A percentile compares a stretch with the other conserved stretches of the same genome.
phyloP scores from a whole-genome alignment of 1,140 invertebrate genomes.

The Pinna nobilis region DNA sequence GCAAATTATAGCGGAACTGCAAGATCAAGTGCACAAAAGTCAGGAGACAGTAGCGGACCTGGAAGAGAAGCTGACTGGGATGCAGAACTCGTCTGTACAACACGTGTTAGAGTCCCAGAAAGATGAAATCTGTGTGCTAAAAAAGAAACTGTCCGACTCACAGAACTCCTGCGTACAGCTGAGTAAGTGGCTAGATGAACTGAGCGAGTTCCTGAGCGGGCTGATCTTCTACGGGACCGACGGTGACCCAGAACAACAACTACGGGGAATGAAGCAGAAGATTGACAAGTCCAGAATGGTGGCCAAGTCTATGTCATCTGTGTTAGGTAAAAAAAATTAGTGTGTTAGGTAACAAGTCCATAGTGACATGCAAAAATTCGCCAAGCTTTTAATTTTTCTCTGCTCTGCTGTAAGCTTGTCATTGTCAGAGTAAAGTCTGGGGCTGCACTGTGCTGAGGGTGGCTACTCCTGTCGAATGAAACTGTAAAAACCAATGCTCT shows the following conservation, averaged over 20 bases:
- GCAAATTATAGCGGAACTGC: background rate
- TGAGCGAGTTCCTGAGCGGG: conserved; percentile 39
- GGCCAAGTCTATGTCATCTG: conserved; percentile 20
- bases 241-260: conserved; percentile 4
- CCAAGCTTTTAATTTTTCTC: too few species aligned
- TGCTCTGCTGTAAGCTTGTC: too few species aligned
- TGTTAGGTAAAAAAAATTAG: conserved; percentile 17
- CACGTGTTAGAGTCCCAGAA: conserved; percentile 35
- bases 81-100: conserved; percentile 23
- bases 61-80: conserved; percentile 11
- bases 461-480: too few species aligned
- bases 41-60: background rate
- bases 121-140: conserved; percentile 33
- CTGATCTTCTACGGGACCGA: conserved; percentile 25
- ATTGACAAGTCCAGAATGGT: conserved; percentile 23
- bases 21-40: conserved; percentile 30
- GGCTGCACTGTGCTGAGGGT: too few species aligned
- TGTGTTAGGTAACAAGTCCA: too few species aligned
- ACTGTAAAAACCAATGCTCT: too few species aligned
- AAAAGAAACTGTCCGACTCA: conserved; percentile 38
- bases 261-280: conserved; percentile 31
- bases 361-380: too few species aligned
- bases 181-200: conserved; percentile 39
- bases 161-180: conserved; percentile 45
- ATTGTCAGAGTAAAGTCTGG: too few species aligned